A percentile compares a stretch with the other conserved stretches of the same genome.
Evolutionary conservation across 1,140 invertebrate species (phyloP).

Genomic region (Dendroctonus ponderosae): DNA sequence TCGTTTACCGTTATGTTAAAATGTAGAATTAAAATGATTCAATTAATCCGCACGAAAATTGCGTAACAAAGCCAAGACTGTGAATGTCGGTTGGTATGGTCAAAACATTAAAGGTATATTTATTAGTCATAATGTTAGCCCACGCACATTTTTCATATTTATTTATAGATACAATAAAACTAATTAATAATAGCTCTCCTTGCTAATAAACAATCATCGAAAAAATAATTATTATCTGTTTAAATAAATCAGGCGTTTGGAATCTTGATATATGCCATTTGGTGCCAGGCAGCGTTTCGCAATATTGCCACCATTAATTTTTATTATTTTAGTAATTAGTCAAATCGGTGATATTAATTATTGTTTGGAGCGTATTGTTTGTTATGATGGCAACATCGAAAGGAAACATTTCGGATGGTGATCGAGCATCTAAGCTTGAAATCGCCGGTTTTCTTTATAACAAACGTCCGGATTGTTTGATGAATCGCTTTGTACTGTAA

Average conservation of each 20-base stretch:
- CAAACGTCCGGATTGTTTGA: too few species aligned
- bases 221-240: slow-evolving; percentile 12
- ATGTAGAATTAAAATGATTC: too few species aligned
- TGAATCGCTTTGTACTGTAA: too few species aligned
- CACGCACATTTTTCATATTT: slow-evolving; percentile 24
- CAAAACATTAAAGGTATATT: slow-evolving; percentile 9
- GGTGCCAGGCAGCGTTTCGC: not conserved
- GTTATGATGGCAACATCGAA: not conserved
- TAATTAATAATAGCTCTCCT: slow-evolving; percentile 21
- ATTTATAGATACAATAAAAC: slow-evolving; percentile 23
- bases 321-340: slow-evolving; percentile 21
- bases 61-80: too few species aligned
- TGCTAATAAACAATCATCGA: slow-evolving; percentile 7
- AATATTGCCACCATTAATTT: slow-evolving; percentile 7
- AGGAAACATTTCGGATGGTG: not conserved
- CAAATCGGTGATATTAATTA: slow-evolving; percentile 7
- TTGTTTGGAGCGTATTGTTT: slow-evolving; percentile 2
- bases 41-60: too few species aligned
- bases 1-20: too few species aligned
- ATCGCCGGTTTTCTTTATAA: not conserved
- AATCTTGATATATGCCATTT: slow-evolving; percentile 2
- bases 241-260: slow-evolving; percentile 11
- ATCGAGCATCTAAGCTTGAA: not conserved
- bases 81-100: too few species aligned
- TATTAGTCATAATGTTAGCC: slow-evolving; percentile 4